Conservation (phyloP, 1,140 invertebrate species). For the Zophobas atratus region DNA sequence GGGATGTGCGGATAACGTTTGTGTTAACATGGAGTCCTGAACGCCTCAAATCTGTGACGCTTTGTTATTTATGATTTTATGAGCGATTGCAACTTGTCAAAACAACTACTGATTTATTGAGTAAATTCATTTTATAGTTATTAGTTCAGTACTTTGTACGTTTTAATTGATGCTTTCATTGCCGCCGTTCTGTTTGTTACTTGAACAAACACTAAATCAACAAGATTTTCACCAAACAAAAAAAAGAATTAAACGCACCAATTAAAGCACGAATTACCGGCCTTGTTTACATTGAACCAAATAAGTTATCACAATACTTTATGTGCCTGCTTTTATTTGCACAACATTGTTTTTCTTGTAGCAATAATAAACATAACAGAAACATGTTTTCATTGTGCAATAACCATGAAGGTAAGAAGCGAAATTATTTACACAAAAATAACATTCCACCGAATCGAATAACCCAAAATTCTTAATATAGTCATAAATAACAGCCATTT, state of each 20-base stretch:
- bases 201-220: conserved; percentile 23
- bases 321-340: not conserved
- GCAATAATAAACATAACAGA: too few relatives aligned
- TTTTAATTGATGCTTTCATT: conserved; percentile 36
- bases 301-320: conserved; percentile 2
- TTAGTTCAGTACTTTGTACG: conserved; percentile 37
- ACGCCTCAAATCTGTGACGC: conserved; percentile 29
- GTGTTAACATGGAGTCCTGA: conserved; percentile 19
- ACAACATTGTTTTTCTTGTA: not conserved
- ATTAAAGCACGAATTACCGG: not conserved
- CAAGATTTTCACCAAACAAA: conserved; percentile 10
- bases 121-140: conserved; percentile 43
- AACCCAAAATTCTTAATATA: conserved; percentile 1
- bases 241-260: conserved; percentile 1
- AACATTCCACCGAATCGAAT: not conserved
- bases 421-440: too few relatives aligned
- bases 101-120: conserved; percentile 39
- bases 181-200: conserved; percentile 13
- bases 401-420: too few relatives aligned
- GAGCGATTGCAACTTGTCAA: conserved; percentile 41
- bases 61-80: conserved; percentile 36
- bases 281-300: conserved; percentile 1
- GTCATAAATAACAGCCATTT: conserved; percentile 21
- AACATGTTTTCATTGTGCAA: too few relatives aligned
- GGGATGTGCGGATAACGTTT: conserved; percentile 9